Evolutionary conservation across 2,888 invertebrate genomes (phyloP).

Genomic region (Drosophila dives): DNA sequence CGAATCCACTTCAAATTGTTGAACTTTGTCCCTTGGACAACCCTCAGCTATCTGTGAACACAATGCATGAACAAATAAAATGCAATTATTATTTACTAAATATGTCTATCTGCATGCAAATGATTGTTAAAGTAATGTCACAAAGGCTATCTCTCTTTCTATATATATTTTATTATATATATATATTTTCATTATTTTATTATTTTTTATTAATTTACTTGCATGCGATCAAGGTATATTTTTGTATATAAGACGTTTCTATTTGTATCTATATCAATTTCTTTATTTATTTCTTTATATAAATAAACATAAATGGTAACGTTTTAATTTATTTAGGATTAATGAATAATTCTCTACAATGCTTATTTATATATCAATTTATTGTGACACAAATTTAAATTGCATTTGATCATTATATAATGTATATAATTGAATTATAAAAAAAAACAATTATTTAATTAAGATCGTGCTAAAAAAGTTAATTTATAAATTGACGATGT

Average conservation of each 20-base stretch:
- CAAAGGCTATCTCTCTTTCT: conserved; percentile 10
- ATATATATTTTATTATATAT: neutral
- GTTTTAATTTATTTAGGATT: neutral
- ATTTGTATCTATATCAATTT: neutral
- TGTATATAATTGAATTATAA: conserved; percentile 50
- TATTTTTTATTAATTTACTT: neutral
- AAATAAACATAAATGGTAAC: too few relatives aligned
- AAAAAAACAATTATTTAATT: conserved; percentile 46
- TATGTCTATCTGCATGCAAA: neutral
- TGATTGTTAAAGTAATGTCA: conserved; percentile 18
- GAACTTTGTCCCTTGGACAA: conserved; percentile 33
- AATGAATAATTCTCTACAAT: neutral
- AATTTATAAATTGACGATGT: conserved; percentile 50
- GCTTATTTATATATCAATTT: neutral
- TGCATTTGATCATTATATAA: conserved; percentile 10
- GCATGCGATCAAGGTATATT: neutral
- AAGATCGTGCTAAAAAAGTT: conserved; percentile 28
- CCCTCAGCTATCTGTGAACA: conserved; percentile 34
- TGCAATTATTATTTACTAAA: conserved; percentile 23
- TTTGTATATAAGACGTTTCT: neutral
- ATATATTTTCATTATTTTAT: neutral
- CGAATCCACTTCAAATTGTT: conserved; percentile 11
- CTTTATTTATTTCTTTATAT: neutral
- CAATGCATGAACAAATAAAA: conserved; percentile 15
- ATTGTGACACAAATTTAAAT: neutral